Conservation (phyloP, 1,140 invertebrate species). For the Bombyx mori region ASM3026992v2 NC_085107.1:13342001-13342500, state of each 20-base stretch:
- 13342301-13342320: too few species aligned
- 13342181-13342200: too few species aligned
- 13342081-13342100: slow-evolving; percentile 8
- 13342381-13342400: not conserved
- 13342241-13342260: too few species aligned
- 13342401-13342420: too few species aligned
- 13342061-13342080: slow-evolving; percentile 12
- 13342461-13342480: slow-evolving; percentile 7
- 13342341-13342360: too few species aligned
- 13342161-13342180: too few species aligned
- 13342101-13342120: slow-evolving; percentile 10
- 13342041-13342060: slow-evolving; percentile 11
- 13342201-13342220: too few species aligned
- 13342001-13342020: slow-evolving; percentile 12
- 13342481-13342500: slow-evolving; percentile 7
- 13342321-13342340: too few species aligned
- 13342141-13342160: slow-evolving; percentile 11
- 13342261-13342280: too few species aligned
- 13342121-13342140: slow-evolving; percentile 7
- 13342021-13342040: slow-evolving; percentile 11
- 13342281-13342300: too few species aligned
- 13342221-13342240: too few species aligned
- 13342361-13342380: too few species aligned
- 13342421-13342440: not conserved
- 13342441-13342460: not conserved